A percentile compares a stretch with the other conserved stretches of the same genome.
Evolutionary conservation across 2,113 vertebrate species (phyloP).

Genomic region (Micromys minutus): DNA sequence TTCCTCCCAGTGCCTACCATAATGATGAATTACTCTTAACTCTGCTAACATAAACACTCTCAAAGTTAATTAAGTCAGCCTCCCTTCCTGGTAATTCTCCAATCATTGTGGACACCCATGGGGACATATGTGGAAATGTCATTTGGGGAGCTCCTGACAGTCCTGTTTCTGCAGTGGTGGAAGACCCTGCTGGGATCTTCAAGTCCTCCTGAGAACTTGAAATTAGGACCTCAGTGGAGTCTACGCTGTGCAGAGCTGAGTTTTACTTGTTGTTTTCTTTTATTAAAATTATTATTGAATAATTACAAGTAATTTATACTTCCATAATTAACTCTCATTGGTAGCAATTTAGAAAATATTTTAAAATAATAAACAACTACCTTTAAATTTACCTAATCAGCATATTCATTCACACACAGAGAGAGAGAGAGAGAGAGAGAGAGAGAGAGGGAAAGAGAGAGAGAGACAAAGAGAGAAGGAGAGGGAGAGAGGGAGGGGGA

Average conservation of each 20-base stretch:
- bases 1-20: slow-evolving; percentile 9
- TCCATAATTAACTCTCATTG: not conserved
- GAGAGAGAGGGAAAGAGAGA: no score
- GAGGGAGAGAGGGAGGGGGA: no score
- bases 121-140: slow-evolving; percentile 57
- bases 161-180: not conserved
- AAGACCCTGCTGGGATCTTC: slow-evolving; percentile 34
- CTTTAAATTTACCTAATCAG: not conserved
- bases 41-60: slow-evolving; percentile 65
- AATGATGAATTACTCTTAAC: slow-evolving; percentile 67
- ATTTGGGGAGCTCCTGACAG: slow-evolving; percentile 29
- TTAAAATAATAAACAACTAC: not conserved
- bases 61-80: slow-evolving; percentile 67
- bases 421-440: no score
- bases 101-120: slow-evolving; percentile 52
- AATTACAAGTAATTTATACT: not conserved
- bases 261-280: not conserved
- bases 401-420: not conserved
- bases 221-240: not conserved
- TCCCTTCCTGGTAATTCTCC: slow-evolving; percentile 46
- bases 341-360: slow-evolving; percentile 45
- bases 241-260: not conserved
- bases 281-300: not conserved
- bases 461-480: no score
- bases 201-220: slow-evolving; percentile 35